Evolutionary conservation across 2,113 vertebrate species (phyloP).

Genomic region (Artemisiospiza belli): DNA sequence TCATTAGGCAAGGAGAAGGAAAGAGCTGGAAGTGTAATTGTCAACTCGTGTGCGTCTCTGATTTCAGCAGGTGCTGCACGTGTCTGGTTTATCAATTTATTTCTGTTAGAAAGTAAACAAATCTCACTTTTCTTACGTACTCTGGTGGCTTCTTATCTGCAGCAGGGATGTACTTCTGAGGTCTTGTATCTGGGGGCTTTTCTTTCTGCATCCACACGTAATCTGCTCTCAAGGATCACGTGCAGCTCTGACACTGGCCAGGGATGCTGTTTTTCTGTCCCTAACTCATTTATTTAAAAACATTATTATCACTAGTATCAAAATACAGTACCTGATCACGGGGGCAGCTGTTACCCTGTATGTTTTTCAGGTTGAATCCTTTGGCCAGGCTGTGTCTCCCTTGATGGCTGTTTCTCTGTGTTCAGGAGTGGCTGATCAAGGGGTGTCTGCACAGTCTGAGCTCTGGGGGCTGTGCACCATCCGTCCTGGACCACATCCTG

Average conservation of each 20-base stretch:
- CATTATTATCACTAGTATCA: background rate
- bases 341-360: background rate
- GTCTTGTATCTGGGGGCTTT: background rate
- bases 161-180: background rate
- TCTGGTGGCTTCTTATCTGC: conserved; percentile 4
- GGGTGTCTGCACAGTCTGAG: background rate
- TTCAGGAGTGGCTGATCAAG: background rate
- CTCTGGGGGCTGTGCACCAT: background rate
- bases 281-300: background rate
- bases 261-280: background rate
- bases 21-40: conserved; percentile 7
- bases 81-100: conserved; percentile 5
- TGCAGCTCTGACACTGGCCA: background rate
- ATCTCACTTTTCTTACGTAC: background rate
- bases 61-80: conserved; percentile 27
- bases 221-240: background rate
- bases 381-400: background rate
- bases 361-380: background rate
- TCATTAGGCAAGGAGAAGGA: conserved; percentile 5
- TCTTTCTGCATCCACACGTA: background rate
- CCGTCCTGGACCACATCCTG: background rate
- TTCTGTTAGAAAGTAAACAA: conserved; percentile 40
- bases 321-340: background rate
- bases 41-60: background rate
- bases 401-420: background rate